Conservation (phyloP, 2,797 vertebrate species). For the Sphenopsis melanotis region DNA sequence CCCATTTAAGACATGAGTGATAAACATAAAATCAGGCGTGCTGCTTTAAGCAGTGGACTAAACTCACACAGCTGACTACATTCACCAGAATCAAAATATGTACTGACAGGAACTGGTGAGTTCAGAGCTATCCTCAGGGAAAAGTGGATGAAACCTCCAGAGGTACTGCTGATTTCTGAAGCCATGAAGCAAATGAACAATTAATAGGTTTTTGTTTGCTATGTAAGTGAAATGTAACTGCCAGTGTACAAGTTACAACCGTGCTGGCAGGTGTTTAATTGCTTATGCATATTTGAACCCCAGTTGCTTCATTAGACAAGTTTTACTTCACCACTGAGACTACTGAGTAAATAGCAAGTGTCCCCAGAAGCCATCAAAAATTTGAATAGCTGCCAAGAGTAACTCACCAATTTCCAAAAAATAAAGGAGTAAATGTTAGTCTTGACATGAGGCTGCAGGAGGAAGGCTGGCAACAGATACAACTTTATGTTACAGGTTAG, state of each 20-base stretch:
- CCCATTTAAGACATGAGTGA: neutral
- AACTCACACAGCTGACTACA: neutral
- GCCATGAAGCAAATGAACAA: constrained; percentile 7
- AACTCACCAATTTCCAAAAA: constrained; percentile 24
- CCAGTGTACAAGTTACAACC: neutral
- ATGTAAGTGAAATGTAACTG: neutral
- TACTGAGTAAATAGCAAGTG: constrained; percentile 2
- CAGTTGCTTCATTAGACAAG: neutral
- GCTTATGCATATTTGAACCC: neutral
- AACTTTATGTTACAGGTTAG: neutral
- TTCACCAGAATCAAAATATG: neutral
- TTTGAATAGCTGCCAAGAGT: neutral
- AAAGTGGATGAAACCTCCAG: neutral
- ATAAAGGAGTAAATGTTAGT: constrained; percentile 4
- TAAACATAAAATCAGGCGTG: accelerated
- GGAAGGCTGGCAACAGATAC: neutral
- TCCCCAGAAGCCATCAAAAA: constrained; percentile 15
- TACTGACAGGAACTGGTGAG: accelerated
- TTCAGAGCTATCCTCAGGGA: neutral
- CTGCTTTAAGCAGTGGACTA: neutral
- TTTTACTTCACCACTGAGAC: neutral
- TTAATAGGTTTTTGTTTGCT: neutral
- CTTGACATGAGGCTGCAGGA: neutral
- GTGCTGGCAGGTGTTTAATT: neutral
- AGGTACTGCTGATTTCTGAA: neutral